phyloP scores from a whole-genome alignment of 2,888 invertebrate species.

The Standfussiana lucernea region DNA sequence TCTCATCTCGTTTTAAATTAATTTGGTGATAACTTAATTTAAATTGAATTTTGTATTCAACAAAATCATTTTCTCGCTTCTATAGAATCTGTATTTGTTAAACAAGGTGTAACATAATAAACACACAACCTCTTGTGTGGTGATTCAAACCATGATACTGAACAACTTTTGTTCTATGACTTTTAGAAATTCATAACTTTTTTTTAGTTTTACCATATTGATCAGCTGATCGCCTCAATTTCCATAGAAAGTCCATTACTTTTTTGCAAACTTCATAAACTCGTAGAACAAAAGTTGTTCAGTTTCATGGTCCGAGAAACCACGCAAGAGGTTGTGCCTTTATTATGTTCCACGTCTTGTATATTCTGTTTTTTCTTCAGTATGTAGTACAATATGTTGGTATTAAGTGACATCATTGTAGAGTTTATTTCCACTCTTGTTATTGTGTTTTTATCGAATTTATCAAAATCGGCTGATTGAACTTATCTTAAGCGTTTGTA shows the following conservation, averaged over 20 bases:
- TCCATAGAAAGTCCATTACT: too few species aligned
- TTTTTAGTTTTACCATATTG: background rate
- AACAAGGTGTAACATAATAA: background rate
- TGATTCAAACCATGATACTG: background rate
- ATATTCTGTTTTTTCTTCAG: background rate
- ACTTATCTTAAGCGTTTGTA: conserved; percentile 33
- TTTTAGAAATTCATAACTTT: background rate
- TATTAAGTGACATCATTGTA: conserved; percentile 3
- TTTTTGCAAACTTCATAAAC: too few species aligned
- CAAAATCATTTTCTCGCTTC: background rate
- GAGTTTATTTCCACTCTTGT: conserved; percentile 8
- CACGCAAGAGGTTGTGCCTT: too few species aligned
- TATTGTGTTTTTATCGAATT: conserved; percentile 33
- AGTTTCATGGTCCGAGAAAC: background rate
- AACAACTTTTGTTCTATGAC: background rate
- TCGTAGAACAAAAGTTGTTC: background rate
- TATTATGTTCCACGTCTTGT: too few species aligned
- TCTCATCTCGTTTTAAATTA: background rate
- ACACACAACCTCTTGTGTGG: background rate
- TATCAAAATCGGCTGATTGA: conserved; percentile 28
- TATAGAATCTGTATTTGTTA: background rate
- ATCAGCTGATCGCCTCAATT: background rate
- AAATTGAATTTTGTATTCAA: background rate
- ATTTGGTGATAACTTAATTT: too few species aligned
- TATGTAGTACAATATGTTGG: background rate